Conservation (phyloP, 1,140 invertebrate species). For the Calephelis virginiensis region DNA sequence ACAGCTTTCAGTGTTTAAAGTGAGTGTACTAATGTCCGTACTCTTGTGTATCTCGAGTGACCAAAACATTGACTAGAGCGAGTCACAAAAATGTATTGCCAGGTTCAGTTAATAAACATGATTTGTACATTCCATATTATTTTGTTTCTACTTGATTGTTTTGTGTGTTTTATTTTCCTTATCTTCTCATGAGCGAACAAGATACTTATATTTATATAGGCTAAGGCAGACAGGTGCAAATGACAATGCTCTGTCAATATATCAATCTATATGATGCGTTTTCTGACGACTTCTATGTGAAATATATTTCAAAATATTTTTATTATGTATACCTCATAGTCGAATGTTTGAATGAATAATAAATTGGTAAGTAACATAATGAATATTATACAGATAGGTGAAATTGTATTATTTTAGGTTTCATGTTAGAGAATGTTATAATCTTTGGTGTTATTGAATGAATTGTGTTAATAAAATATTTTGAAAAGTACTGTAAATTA, state of each 20-base stretch:
- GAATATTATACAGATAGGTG: constrained; percentile 58
- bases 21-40: constrained; percentile 63
- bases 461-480: constrained; percentile 81
- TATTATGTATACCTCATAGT: constrained; percentile 77
- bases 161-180: constrained; percentile 75
- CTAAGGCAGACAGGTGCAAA: constrained; percentile 53
- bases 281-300: constrained; percentile 69
- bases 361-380: constrained; percentile 73
- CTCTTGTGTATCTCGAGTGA: constrained; percentile 47
- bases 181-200: constrained; percentile 58
- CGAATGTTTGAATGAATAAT: constrained; percentile 77
- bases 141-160: constrained; percentile 78
- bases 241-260: constrained; percentile 52
- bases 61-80: constrained; percentile 49
- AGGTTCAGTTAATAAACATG: constrained; percentile 80
- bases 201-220: constrained; percentile 41
- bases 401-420: constrained; percentile 78
- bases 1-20: constrained; percentile 76
- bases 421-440: constrained; percentile 79
- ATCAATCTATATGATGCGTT: constrained; percentile 58
- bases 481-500: constrained; percentile 77
- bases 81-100: constrained; percentile 78
- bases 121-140: constrained; percentile 85
- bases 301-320: constrained; percentile 72
- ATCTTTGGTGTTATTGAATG: constrained; percentile 80